Evolutionary conservation across 2,113 vertebrate species (phyloP).

Genomic region (Parotia lawesii): DNA sequence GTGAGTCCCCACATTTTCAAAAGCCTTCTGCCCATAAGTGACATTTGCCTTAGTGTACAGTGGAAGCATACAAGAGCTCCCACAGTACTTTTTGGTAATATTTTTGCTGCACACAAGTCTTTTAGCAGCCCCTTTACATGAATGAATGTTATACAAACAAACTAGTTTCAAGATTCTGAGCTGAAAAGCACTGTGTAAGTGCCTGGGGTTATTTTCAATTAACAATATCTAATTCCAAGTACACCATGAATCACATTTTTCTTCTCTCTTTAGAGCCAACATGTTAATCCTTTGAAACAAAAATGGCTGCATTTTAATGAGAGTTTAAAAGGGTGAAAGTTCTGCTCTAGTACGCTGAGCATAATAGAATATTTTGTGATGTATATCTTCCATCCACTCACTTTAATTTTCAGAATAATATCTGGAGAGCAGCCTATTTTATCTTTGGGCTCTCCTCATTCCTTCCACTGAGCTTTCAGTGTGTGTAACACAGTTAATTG

Average conservation of each 20-base stretch:
- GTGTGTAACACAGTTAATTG: conserved; percentile 15
- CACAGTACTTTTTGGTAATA: background rate
- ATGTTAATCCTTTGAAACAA: conserved; percentile 67
- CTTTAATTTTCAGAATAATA: conserved; percentile 53
- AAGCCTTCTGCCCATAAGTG: background rate
- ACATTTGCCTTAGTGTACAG: background rate
- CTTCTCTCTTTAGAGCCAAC: conserved; percentile 48
- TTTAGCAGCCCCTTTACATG: background rate
- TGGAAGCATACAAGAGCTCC: background rate
- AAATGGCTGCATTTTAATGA: conserved; percentile 65
- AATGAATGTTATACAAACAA: background rate
- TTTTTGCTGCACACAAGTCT: background rate
- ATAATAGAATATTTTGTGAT: conserved; percentile 49
- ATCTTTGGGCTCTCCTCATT: conserved; percentile 2
- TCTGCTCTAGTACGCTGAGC: conserved; percentile 27
- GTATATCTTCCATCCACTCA: conserved; percentile 26
- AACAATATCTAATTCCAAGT: conserved; percentile 27
- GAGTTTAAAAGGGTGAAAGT: conserved; percentile 49
- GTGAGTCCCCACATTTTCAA: background rate
- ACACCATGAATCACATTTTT: conserved; percentile 41
- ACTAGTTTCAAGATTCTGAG: background rate
- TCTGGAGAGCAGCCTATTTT: conserved; percentile 19
- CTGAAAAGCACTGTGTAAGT: conserved; percentile 13
- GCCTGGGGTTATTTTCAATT: conserved; percentile 41
- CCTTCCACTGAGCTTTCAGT: conserved; percentile 22